A percentile compares a stretch with the other conserved stretches of the same genome.
These are phyloP conservation scores for Camelus bactrianus DNA, from an alignment of 2,113 vertebrate species.

Conservation along the genomic window DNA sequence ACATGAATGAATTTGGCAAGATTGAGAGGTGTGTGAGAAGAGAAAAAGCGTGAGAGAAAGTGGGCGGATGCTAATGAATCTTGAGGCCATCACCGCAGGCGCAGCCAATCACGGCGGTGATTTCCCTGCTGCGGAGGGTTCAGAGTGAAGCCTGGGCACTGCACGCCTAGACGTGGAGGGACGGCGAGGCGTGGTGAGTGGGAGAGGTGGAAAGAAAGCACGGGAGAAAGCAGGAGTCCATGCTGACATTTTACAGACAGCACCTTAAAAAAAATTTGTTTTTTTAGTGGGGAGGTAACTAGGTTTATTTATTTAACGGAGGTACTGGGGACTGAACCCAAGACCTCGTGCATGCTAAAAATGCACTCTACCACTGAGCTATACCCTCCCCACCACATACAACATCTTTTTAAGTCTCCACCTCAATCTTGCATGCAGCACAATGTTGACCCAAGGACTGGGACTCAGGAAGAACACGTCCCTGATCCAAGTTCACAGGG, in stretches of 20 bases:
- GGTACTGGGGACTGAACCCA: too few relatives aligned
- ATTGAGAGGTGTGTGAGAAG: neutral
- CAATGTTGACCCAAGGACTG: neutral
- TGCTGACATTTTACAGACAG: fast-evolving
- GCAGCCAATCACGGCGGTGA: neutral
- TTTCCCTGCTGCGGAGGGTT: neutral
- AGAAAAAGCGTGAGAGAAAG: neutral
- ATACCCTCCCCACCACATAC: too few relatives aligned
- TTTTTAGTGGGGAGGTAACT: too few relatives aligned
- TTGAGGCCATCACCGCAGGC: neutral
- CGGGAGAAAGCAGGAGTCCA: neutral
- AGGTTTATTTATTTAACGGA: too few relatives aligned
- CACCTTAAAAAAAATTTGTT: too few relatives aligned
- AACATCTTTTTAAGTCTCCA: neutral
- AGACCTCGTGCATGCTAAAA: too few relatives aligned
- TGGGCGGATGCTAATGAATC: neutral
- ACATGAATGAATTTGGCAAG: conserved; percentile 15
- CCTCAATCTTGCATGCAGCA: fast-evolving
- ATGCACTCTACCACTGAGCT: too few relatives aligned
- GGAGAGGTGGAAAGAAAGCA: neutral
- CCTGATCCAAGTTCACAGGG: neutral
- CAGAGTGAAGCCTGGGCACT: neutral
- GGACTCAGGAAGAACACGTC: neutral
- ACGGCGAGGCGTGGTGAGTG: neutral
- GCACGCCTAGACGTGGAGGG: neutral